These are phyloP conservation scores for Rhinogobius similis DNA, from an alignment of 2,113 vertebrate species.

Conservation along the genomic window DNA sequence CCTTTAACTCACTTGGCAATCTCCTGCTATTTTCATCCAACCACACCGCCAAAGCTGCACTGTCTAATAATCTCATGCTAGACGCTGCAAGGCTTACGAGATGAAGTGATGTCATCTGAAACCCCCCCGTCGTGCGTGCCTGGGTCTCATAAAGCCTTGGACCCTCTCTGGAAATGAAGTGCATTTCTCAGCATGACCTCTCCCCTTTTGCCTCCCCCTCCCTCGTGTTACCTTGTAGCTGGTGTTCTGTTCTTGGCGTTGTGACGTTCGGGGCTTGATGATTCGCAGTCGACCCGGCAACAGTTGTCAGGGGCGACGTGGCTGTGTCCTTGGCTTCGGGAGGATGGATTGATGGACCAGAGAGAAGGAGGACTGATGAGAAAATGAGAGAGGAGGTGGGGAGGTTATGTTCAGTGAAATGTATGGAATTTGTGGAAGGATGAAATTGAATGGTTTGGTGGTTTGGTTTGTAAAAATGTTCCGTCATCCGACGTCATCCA, in stretches of 20 bases:
- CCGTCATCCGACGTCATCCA: no score
- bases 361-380: constrained; percentile 20
- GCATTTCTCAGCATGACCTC: constrained; percentile 55
- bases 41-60: no score
- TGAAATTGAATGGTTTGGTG: background rate
- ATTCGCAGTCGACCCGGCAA: constrained; percentile 67
- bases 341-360: constrained; percentile 71
- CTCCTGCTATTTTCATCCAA: no score
- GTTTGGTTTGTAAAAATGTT: background rate
- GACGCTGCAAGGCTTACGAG: no score
- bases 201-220: constrained; percentile 19
- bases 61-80: no score
- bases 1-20: no score
- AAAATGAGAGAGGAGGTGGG: constrained; percentile 11
- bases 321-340: constrained; percentile 61
- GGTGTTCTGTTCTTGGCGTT: background rate
- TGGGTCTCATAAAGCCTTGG: constrained; percentile 23
- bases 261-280: constrained; percentile 34
- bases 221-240: constrained; percentile 39
- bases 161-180: background rate
- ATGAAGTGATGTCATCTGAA: no score
- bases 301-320: constrained; percentile 67
- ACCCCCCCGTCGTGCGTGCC: constrained; percentile 49
- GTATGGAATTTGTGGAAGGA: no score
- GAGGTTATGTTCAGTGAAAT: constrained; percentile 14